A percentile compares a stretch with the other conserved stretches of the same genome.
phyloP scores from a whole-genome alignment of 2,797 vertebrate species.

The Philypnodon macrostomus region DNA sequence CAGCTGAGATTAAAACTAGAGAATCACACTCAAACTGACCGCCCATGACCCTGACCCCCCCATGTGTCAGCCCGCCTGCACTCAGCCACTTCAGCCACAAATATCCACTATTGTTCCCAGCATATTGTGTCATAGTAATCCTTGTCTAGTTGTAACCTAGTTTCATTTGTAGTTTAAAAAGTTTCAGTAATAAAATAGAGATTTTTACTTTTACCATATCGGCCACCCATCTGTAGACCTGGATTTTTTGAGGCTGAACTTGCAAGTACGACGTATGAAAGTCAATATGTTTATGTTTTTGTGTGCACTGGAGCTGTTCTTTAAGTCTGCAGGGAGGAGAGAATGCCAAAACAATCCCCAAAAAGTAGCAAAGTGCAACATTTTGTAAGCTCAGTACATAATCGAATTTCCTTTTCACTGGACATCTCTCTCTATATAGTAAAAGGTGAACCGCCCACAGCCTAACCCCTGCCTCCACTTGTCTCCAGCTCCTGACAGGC shows the following conservation, averaged over 20 bases:
- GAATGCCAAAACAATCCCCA: no score
- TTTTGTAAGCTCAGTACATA: background rate
- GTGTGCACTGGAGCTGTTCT: no score
- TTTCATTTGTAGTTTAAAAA: background rate
- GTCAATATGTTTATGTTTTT: no score
- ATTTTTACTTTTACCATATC: no score
- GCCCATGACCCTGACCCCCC: background rate
- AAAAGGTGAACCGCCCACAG: background rate
- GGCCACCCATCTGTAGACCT: no score
- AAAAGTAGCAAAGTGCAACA: no score
- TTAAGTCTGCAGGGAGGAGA: no score
- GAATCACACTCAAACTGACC: background rate
- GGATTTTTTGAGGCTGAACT: no score
- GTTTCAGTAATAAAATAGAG: no score
- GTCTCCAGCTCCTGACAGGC: background rate
- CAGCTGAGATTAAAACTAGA: conserved; percentile 2
- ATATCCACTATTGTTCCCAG: background rate
- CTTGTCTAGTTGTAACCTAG: background rate
- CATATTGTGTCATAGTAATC: background rate
- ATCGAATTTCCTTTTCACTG: background rate
- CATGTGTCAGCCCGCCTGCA: background rate
- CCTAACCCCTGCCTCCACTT: background rate
- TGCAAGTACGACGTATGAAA: no score
- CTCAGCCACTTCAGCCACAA: background rate
- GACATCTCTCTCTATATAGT: background rate